A percentile compares a stretch with the other conserved stretches of the same genome.
Evolutionary conservation across 2,888 invertebrate species (phyloP).

Genomic region (Melangyna quadrimaculata): DNA sequence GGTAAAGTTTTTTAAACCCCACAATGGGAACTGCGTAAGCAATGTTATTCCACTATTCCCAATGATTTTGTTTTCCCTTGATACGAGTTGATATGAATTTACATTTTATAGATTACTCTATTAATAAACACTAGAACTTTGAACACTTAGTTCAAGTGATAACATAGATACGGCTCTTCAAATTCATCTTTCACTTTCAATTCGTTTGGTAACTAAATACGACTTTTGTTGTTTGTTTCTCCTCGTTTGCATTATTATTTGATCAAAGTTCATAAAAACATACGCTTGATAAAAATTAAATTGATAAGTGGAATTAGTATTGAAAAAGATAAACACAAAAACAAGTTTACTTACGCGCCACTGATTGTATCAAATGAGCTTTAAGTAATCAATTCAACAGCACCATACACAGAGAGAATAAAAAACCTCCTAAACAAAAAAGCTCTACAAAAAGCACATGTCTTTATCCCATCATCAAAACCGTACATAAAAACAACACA

Average conservation of each 20-base stretch:
- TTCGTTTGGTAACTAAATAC: not conserved
- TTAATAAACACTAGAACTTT: not conserved
- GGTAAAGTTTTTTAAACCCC: too few species aligned
- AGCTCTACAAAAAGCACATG: conserved; percentile 21
- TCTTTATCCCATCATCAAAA: conserved; percentile 34
- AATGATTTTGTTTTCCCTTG: not conserved
- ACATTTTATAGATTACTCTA: not conserved
- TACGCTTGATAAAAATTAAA: not conserved
- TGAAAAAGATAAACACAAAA: conserved; percentile 1
- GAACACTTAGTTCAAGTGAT: not conserved
- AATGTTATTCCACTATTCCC: not conserved
- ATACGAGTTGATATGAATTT: not conserved
- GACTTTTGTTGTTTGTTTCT: not conserved
- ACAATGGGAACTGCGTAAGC: not conserved
- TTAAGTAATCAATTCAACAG: conserved; percentile 3
- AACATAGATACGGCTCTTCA: not conserved
- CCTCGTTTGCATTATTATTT: not conserved
- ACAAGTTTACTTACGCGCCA: conserved; percentile 1
- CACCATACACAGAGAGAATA: not conserved
- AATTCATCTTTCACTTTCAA: not conserved
- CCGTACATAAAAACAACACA: not conserved
- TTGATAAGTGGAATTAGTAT: not conserved
- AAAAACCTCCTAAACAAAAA: conserved; percentile 18
- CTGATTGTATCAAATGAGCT: conserved; percentile 19
- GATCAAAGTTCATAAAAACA: conserved; percentile 2